Base-by-base conservation (phyloP, 2,888 invertebrate genomes). In the Blastobasis adustella region DNA sequence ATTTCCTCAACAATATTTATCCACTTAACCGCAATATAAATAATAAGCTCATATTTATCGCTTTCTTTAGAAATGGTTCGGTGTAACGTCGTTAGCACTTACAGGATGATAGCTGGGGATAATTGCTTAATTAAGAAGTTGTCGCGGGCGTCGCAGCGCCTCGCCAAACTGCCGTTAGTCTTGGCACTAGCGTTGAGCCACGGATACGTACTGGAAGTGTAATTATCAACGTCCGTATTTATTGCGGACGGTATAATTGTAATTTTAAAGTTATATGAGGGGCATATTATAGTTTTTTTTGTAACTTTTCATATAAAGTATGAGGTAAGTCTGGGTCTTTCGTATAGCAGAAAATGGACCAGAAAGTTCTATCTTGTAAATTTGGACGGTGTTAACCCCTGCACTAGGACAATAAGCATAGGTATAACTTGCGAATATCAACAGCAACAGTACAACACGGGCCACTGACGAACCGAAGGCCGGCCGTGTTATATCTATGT, bases 121-220 rank as follows among this genome's bases (percentile, higher is more conserved):
- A 61, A 63, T 64, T 63, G 57, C 60, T 63, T 62, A 54, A 57
- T 65, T 57, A 58, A 48, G 57, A 47, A 23, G 37, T 47, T 47
- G 40, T 57, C 54, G n/a, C n/a, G n/a, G n/a, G n/a, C n/a, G n/a
- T n/a, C n/a, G 55, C 51, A 51, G 50, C 53, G 49, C 54, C 54
- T 57, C 46, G 53, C 51, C 51, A 58, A 57, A 58, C 49, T 49
- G 49, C 36, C 37, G 46, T 6, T 46, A 46, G 37, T 10, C 10
- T 45, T 10, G n/a, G 43, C 43, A 5, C n/a, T 5, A 43, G 23
- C 23, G 23, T 23, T 23, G 23, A 23, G 23, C 23, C 23, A 23
- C 23, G 23, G 23, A 23, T 23, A 23, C 23, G 23, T 23, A 23
- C 23, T n/a, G n/a, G n/a, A n/a, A 23, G 23, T 3, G 23, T 1